Base-by-base conservation (phyloP, 2,888 invertebrate genomes). In the Mesochorus sp. region DNA sequence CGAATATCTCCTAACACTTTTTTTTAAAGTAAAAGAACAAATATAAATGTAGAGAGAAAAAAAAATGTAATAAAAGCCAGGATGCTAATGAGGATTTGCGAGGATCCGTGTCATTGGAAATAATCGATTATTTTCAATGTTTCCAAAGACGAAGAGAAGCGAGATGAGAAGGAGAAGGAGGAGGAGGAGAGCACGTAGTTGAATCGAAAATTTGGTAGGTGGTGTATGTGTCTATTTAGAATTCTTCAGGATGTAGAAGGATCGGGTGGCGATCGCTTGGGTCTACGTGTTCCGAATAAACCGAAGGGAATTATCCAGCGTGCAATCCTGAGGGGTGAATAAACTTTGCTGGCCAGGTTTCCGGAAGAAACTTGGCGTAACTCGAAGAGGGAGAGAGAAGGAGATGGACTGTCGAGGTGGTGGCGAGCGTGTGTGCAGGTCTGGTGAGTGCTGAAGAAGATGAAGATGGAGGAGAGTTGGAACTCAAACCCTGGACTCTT, bases 261-360 rank as follows among this genome's bases (percentile, higher is more conserved):
- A 75, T 75, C 67, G 61, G 53, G 53, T 61, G 74, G 74, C 74
- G 61, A 75, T 75, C 74, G 74, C 21, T 59, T 24, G 14, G 8
- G 42, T 51, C 53, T 53, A 75, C 74, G 74, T 75, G 74, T 44
- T 37, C 53, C 74, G 74, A 67, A 75, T 75, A 61, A 39, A 53
- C 24, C 61, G 51, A 61, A 12, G 67, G 19, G 67, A 75, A 68
- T 74, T 74, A 67, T 61, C 74, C 67, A 59, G 28, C 59, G 73
- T 73, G 73, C 57, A 74, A 75, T 61, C 61, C 61, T 61, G 42
- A 53, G 39, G 61, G 74, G 51, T 75, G 74, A 75, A 75, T 68
- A 75, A 75, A 75, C 74, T 75, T 75, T 53, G 61, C 61, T 75
- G 74, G 74, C 61, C 61, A 17, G 67, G 61, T 68, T 75, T 53